A percentile compares a stretch with the other conserved stretches of the same genome.
Conservation (phyloP, 2,888 invertebrate genomes). For the Xestia sexstrigata region DNA sequence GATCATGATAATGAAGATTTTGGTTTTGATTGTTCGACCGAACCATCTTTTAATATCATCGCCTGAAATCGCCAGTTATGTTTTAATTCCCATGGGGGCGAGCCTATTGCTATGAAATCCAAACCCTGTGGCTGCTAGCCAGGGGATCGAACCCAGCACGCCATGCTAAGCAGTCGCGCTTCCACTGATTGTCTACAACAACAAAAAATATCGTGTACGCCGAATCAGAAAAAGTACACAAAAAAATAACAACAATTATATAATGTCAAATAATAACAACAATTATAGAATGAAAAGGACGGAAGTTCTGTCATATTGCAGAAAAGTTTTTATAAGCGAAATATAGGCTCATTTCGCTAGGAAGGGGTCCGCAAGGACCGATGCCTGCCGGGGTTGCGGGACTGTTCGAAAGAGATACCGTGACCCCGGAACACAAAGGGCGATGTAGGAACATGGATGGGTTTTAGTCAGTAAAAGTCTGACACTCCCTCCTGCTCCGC, state of each 20-base stretch:
- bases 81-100: background rate
- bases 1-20: too few species aligned
- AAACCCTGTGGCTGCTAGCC: background rate
- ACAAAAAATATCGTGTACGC: background rate
- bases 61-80: background rate
- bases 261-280: too few species aligned
- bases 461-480: too few species aligned
- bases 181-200: background rate
- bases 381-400: too few species aligned
- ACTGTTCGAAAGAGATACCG: too few species aligned
- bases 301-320: conserved; percentile 9
- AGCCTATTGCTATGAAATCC: background rate
- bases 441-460: too few species aligned
- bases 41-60: too few species aligned
- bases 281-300: conserved; percentile 9
- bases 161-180: background rate
- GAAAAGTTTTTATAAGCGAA: background rate
- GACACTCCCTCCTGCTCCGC: too few species aligned
- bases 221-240: background rate
- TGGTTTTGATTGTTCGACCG: too few species aligned
- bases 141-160: background rate
- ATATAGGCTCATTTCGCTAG: too few species aligned
- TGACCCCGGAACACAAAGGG: too few species aligned
- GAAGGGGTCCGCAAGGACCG: too few species aligned
- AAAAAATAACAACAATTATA: background rate